phyloP scores from a whole-genome alignment of 2,888 invertebrate species.

The Diaprepes abbreviatus region DNA sequence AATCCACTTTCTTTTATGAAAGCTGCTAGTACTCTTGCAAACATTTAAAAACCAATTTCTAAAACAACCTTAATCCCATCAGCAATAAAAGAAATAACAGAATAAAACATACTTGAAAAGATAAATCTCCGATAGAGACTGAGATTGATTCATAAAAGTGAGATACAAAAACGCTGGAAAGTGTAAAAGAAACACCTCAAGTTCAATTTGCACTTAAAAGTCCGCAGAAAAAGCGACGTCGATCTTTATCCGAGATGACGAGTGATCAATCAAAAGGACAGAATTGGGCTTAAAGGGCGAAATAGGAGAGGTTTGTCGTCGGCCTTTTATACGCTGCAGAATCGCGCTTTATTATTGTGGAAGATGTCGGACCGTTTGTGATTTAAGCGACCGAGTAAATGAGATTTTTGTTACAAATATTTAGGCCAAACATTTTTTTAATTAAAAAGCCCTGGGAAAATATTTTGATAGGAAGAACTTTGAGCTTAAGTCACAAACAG shows the following conservation, averaged over 20 bases:
- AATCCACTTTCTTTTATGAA: too few relatives aligned
- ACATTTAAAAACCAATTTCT: background rate
- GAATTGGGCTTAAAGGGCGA: constrained; percentile 47
- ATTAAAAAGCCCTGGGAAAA: constrained; percentile 5
- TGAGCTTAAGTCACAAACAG: background rate
- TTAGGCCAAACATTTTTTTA: constrained; percentile 18
- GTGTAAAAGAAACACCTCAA: constrained; percentile 60
- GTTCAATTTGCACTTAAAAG: constrained; percentile 64
- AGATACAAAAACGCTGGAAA: constrained; percentile 41
- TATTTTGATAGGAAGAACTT: background rate
- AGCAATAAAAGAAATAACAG: constrained; percentile 28
- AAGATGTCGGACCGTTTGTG: constrained; percentile 28
- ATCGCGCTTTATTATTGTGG: constrained; percentile 27
- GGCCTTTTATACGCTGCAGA: constrained; percentile 37
- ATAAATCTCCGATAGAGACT: constrained; percentile 36
- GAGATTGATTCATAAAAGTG: constrained; percentile 42
- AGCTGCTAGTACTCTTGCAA: background rate
- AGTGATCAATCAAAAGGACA: constrained; percentile 58
- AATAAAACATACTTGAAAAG: constrained; percentile 36
- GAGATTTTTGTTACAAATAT: constrained; percentile 12
- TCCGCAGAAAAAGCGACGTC: constrained; percentile 58
- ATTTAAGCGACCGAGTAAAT: constrained; percentile 23
- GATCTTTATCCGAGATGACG: constrained; percentile 57
- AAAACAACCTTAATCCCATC: constrained; percentile 11
- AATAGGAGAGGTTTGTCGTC: constrained; percentile 50